Evolutionary conservation across 2,797 vertebrate genomes (phyloP), one percentile per base, ranked within the genome.

Genomic region (Crax fasciolata): DNA sequence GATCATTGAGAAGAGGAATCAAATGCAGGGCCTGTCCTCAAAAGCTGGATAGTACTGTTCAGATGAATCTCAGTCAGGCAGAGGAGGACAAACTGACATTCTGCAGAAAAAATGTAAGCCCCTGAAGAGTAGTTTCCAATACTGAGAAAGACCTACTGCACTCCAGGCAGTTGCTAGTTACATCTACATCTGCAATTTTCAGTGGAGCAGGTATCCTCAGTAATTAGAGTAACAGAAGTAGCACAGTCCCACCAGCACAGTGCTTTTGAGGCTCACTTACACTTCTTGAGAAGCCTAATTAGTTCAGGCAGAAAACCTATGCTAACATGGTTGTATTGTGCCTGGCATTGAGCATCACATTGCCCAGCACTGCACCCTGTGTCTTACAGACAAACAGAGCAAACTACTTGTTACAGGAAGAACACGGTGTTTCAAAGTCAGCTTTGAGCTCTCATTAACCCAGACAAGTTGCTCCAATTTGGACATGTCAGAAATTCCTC

Each of bases 1-100:
- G 95, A 96, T 71, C 68, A 91, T 46, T 66, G 73, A 94, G 82
- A 89, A 87, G 1, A 57, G 14, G 48, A 87, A 91, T 88, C 32
- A 63, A 88, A 87, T 2, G 17, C 5, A 14, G 23, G 6, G 25
- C 30, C 30, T 54, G 10, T 73, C 48, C 52, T 73, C 73, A 41
- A 57, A 86, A 90, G 32, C 13, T 70, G 49, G 30, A 41, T 49
- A 66, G 51, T 73, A 41, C 57, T 35, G 43, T 70, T 52, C 32
- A 65, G 43, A 76, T 15, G 14, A 81, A n/a, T 70, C 32, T 52
- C 68, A 63, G 41, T 27, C 51, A 65, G 7, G 2, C 32, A 38
- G 51, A 71, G 6, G 5, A 94, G 51, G 62, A 48, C 8, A 46
- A 4, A 25, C 7, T 2, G 13, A 51, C 11, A 72, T 27, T 7